Conservation (phyloP, 2,113 vertebrate genomes). For the Hassar affinis region DNA sequence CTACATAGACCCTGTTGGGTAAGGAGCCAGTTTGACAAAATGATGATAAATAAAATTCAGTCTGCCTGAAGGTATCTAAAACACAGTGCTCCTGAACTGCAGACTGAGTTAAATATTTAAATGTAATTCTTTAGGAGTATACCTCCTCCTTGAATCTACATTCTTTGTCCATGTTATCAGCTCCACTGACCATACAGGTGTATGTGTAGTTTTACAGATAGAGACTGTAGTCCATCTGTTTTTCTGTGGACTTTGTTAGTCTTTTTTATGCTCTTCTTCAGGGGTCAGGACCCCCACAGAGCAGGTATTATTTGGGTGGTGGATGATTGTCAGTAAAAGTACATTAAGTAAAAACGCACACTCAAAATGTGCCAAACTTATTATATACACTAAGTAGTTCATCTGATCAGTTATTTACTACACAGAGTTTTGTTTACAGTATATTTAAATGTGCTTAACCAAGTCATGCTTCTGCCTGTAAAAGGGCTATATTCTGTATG, state of each 20-base stretch:
- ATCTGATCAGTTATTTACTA: not conserved
- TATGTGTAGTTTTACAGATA: no score
- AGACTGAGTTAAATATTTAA: not conserved
- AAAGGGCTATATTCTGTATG: not conserved
- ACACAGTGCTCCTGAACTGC: not conserved
- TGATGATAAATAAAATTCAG: not conserved
- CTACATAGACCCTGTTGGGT: not conserved
- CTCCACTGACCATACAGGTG: no score
- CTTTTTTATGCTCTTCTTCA: no score
- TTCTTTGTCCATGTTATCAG: no score
- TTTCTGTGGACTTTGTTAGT: no score
- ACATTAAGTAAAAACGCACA: no score
- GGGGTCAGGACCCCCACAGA: no score
- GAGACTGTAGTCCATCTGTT: no score
- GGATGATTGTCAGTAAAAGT: no score
- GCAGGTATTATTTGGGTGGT: no score
- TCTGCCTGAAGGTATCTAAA: not conserved
- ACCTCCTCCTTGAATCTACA: no score
- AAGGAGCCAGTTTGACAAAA: not conserved
- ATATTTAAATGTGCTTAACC: slow-evolving; percentile 11
- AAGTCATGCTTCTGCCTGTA: slow-evolving; percentile 16
- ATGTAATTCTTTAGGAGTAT: no score
- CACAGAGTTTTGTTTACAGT: slow-evolving; percentile 14
- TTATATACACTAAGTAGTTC: not conserved
- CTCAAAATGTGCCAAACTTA: not conserved